phyloP scores from a whole-genome alignment of 2,113 vertebrate genomes.

The Mus pahari region DNA sequence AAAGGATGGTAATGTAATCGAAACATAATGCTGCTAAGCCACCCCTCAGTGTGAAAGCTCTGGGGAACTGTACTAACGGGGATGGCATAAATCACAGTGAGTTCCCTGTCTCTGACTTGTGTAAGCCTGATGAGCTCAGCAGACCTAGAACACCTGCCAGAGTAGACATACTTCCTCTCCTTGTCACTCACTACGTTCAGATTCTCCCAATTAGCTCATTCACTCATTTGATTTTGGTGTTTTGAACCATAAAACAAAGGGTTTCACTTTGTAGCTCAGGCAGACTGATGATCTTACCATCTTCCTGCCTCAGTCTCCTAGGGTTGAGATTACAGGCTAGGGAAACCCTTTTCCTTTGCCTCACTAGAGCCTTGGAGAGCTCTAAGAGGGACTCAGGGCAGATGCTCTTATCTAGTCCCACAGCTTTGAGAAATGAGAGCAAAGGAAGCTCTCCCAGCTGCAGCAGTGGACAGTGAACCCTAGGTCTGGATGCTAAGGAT shows the following conservation, averaged over 20 bases:
- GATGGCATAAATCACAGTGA: not conserved
- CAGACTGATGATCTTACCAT: no score
- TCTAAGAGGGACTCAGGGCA: not conserved
- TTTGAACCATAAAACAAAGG: not conserved
- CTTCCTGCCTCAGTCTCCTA: not conserved
- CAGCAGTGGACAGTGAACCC: not conserved
- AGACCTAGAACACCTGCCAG: not conserved
- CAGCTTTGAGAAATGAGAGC: not conserved
- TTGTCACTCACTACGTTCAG: not conserved
- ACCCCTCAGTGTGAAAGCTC: not conserved
- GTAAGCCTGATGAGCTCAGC: not conserved
- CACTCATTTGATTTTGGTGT: not conserved
- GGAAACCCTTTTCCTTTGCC: not conserved
- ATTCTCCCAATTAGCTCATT: not conserved
- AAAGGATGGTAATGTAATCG: slow-evolving; percentile 10
- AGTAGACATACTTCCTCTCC: not conserved
- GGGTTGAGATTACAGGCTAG: not conserved
- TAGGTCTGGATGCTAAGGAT: not conserved
- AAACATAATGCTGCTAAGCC: not conserved
- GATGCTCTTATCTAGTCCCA: not conserved
- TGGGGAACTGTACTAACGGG: not conserved
- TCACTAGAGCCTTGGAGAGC: not conserved
- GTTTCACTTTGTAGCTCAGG: not conserved
- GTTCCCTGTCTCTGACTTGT: not conserved
- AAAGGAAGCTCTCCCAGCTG: not conserved